A percentile compares a stretch with the other conserved stretches of the same genome.
Evolutionary conservation across 2,113 vertebrate species (phyloP).

Genomic region (Xyrauchen texanus): DNA sequence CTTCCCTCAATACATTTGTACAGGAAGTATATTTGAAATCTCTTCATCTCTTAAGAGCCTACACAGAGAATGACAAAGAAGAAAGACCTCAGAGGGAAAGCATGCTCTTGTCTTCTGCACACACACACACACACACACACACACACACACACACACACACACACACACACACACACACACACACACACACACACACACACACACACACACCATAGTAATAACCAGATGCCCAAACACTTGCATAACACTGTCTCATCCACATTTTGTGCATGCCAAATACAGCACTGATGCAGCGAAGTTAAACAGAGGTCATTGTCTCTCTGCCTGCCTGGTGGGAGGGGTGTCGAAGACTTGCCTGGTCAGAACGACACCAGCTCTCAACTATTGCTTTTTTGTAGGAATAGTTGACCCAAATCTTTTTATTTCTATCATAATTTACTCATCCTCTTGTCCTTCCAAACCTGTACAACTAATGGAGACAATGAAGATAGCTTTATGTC

Average conservation of each 20-base stretch:
- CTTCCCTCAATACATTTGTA: too few species aligned
- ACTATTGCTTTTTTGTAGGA: not conserved
- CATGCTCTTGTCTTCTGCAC: not conserved
- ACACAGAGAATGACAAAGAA: too few species aligned
- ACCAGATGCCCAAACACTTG: conserved; percentile 36
- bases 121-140: not conserved
- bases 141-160: too few species aligned
- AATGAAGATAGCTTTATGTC: too few species aligned
- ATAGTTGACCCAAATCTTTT: too few species aligned
- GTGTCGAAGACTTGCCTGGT: not conserved
- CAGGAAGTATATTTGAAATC: too few species aligned
- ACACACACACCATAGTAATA: not conserved
- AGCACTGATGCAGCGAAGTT: conserved; percentile 16
- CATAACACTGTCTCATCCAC: conserved; percentile 29
- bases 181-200: not conserved
- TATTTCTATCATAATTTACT: too few species aligned
- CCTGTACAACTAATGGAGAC: too few species aligned
- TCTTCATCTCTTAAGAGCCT: too few species aligned
- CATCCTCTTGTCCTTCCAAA: too few species aligned
- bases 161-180: not conserved
- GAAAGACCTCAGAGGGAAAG: not conserved
- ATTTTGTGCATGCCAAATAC: conserved; percentile 21
- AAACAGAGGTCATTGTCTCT: conserved; percentile 31
- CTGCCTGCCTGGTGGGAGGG: conserved; percentile 26
- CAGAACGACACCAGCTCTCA: not conserved